phyloP scores from a whole-genome alignment of 2,888 invertebrate species.

The Lissonota sp. region DNA sequence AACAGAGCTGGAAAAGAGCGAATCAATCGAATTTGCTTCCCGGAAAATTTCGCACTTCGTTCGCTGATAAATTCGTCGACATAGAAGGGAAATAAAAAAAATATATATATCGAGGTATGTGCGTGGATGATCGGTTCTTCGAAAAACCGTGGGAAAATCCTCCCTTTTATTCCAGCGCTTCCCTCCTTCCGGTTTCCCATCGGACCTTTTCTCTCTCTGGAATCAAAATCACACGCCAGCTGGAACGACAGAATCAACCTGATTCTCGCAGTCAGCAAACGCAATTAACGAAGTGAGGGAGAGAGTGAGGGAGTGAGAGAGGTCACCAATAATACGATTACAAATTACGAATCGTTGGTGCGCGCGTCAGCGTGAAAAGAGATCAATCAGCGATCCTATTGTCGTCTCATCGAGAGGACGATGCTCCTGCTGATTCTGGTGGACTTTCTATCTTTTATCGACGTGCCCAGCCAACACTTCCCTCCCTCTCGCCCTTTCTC shows the following conservation, averaged over 20 bases:
- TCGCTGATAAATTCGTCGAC: no score
- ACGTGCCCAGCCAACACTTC: neutral
- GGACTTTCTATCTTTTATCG: slow-evolving; percentile 15
- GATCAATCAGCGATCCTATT: slow-evolving; percentile 78
- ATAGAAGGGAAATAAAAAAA: no score
- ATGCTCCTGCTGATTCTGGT: slow-evolving; percentile 21
- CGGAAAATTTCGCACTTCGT: no score
- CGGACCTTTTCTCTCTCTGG: no score
- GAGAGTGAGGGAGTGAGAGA: no score
- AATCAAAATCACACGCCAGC: no score
- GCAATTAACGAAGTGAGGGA: slow-evolving; percentile 68
- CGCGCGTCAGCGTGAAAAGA: slow-evolving; percentile 75
- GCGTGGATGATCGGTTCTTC: no score
- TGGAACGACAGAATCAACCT: no score
- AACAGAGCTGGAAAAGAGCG: no score
- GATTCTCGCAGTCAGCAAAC: slow-evolving; percentile 58
- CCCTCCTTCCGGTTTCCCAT: neutral
- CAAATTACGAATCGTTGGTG: slow-evolving; percentile 74
- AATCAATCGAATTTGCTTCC: no score
- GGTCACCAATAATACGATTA: slow-evolving; percentile 73
- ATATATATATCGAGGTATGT: no score
- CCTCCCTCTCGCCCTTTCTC: neutral
- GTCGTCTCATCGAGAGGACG: slow-evolving; percentile 66
- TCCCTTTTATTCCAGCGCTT: neutral
- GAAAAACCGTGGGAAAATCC: no score